These are phyloP conservation scores for Phortica variegata DNA, from an alignment of 1,140 invertebrate genomes.

Conservation along the genomic window DNA sequence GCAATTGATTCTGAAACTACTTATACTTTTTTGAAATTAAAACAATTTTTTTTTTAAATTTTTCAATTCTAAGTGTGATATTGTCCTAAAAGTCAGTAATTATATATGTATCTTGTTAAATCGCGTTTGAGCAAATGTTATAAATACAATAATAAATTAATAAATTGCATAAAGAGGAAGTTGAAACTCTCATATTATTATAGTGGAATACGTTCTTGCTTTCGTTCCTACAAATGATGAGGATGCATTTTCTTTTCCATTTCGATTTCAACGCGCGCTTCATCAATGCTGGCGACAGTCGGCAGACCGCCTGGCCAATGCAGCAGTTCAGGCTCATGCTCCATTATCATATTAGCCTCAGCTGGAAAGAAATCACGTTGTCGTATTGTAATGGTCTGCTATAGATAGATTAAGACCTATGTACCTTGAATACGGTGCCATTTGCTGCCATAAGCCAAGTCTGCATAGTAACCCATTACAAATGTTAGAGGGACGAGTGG, in stretches of 20 bases:
- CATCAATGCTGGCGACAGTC: constrained; percentile 67
- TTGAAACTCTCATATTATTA: no score
- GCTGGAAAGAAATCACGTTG: constrained; percentile 62
- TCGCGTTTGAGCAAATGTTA: no score
- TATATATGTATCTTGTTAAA: no score
- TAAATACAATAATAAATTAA: no score
- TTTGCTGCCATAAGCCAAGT: constrained; percentile 77
- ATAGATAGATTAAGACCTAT: neutral
- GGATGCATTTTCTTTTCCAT: constrained; percentile 70
- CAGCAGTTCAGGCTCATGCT: constrained; percentile 68
- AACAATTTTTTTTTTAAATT: no score
- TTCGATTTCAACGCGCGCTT: constrained; percentile 65
- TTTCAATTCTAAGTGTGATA: no score
- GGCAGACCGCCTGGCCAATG: constrained; percentile 71
- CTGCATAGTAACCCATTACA: constrained; percentile 71
- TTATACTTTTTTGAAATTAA: no score
- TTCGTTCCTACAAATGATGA: constrained; percentile 52
- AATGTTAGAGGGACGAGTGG: constrained; percentile 72
- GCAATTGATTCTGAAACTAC: no score
- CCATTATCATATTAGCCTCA: constrained; percentile 78
- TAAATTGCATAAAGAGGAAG: no score
- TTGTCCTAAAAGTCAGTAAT: no score
- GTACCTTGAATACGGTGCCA: constrained; percentile 71
- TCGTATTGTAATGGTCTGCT: neutral
- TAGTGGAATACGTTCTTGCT: no score